Evolutionary conservation across 2,888 invertebrate species (phyloP), one percentile per base, ranked within the genome.

Genomic region (Leptogaster cylindrica): DNA sequence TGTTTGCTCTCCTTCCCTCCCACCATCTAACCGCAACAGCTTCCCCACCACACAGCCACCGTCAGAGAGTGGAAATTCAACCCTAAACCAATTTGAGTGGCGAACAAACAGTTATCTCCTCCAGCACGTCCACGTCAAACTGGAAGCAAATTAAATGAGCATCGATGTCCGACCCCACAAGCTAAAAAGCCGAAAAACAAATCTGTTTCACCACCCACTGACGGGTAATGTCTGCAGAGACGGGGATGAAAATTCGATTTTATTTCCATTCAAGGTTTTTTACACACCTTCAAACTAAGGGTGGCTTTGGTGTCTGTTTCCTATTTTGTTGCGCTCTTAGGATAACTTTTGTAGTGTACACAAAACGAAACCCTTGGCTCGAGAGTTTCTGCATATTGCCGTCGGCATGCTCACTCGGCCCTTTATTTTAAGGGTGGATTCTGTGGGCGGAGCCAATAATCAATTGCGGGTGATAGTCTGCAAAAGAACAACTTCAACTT

Each of bases 401-500:
- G 50, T 18, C 46, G 50, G 67, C 63, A n/a, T 63, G 65, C 52
- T 65, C 65, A 65, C 65, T 65, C 65, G 27, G 50, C 39, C 16
- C 18, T 39, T n/a, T n/a, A 16, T 20, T 51, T 39, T 50, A 52
- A 52, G 44, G 55, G 66, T 66, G 66, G 66, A 61, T 68, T 58
- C 55, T 52, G 55, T 61, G 66, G 70, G 70, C 70, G 70, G 70
- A 65, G 70, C 67, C 33, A 68, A 63, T 67, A 70, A 70, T 70
- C 68, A 70, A 70, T 70, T 68, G 63, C 63, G 63, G 41, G 44
- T 61, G 44, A 61, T 61, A 28, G 14, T 20, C 20, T 61, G 31
- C 61, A 61, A 61, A 61, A 61, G 61, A 61, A 44, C 61, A 61
- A 61, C 61, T 18, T 31, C 16, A 44, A 61, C 61, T 61, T 61